These are phyloP conservation scores for Nettapus auritus DNA, from an alignment of 2,113 vertebrate genomes.

Conservation along the genomic window DNA sequence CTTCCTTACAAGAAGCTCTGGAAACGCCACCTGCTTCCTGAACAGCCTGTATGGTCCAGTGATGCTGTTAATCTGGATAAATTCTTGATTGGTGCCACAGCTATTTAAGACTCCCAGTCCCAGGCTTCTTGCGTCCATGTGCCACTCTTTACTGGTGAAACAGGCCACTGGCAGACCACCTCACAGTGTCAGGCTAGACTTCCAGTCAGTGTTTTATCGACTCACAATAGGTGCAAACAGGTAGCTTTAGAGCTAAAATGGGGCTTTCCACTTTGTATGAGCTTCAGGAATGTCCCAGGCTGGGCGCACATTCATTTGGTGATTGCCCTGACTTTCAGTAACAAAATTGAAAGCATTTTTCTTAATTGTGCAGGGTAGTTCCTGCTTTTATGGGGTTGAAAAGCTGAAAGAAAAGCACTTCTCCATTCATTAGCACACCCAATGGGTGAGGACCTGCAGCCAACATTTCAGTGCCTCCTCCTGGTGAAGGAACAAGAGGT, in stretches of 20 bases:
- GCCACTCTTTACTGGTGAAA: background rate
- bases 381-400: conserved; percentile 74
- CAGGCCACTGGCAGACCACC: background rate
- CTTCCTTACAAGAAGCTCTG: background rate
- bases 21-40: background rate
- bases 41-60: background rate
- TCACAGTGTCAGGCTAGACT: background rate
- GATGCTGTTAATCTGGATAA: background rate
- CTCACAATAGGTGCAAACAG: background rate
- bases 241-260: background rate
- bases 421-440: background rate
- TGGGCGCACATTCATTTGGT: background rate
- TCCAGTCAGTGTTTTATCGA: background rate
- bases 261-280: background rate
- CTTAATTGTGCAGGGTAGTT: background rate
- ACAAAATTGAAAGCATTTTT: background rate
- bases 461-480: background rate
- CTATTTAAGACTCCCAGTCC: background rate
- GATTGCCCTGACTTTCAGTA: background rate
- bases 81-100: background rate
- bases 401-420: conserved; percentile 12
- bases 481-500: background rate
- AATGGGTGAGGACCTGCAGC: background rate
- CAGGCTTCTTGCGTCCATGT: background rate
- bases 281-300: background rate